phyloP scores from a whole-genome alignment of 2,888 invertebrate species.

The Callinectes sapidus region DNA sequence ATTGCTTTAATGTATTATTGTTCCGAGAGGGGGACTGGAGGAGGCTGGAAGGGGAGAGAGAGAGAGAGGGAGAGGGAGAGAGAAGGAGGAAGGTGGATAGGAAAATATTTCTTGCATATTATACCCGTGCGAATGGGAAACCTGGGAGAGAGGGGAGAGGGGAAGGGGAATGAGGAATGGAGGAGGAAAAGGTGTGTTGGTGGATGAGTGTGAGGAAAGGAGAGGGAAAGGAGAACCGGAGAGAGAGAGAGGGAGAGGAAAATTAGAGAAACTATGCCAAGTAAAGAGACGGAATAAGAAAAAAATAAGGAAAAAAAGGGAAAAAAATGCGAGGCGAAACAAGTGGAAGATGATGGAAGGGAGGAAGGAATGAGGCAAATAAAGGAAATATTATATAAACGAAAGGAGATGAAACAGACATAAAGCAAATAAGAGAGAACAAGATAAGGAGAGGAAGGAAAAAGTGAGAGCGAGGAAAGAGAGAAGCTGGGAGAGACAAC shows the following conservation, averaged over 20 bases:
- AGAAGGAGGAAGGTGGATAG: neutral
- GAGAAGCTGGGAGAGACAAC: neutral
- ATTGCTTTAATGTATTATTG: conserved; percentile 2
- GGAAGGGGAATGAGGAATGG: neutral
- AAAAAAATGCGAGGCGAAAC: neutral
- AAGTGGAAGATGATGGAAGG: neutral
- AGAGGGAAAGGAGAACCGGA: neutral
- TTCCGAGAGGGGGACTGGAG: neutral
- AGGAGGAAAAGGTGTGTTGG: neutral
- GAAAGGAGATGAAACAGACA: neutral
- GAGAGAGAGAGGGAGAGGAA: neutral
- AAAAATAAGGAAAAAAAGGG: neutral
- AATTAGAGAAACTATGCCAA: neutral
- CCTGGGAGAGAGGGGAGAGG: neutral
- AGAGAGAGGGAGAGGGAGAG: neutral
- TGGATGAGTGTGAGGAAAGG: neutral
- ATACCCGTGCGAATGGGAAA: conserved; percentile 15
- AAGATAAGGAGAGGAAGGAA: neutral
- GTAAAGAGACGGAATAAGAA: neutral
- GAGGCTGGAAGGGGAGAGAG: neutral
- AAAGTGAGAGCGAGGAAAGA: neutral
- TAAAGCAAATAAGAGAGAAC: neutral
- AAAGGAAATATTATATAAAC: neutral
- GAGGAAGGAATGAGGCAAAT: neutral
- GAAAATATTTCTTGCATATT: conserved; percentile 1